Base-by-base conservation (phyloP, 2,797 vertebrate genomes). In the Heteromormyrus szaboi region DNA sequence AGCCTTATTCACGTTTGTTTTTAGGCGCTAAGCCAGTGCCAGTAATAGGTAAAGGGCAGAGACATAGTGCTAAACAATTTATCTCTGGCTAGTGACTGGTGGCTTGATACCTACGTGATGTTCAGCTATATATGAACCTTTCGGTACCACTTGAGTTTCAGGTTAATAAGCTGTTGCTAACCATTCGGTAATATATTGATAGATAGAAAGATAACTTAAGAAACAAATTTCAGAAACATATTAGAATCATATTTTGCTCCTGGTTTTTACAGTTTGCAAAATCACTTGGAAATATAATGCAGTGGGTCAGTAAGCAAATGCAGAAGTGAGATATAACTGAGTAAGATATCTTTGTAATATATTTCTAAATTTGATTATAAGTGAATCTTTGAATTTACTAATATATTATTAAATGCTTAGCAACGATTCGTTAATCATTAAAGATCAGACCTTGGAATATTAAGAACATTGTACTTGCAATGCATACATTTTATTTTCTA, bases 1-100 rank as follows among this genome's bases (percentile, higher is more conserved):
- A 59, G 84, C 83, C 65, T 11, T 41, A 48, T 86, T 62, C 9
- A 14, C 29, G 85, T 83, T 87, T 89, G 86, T 88, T 86, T 90
- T 89, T 89, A 86, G 84, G 46, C 65, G 4, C 53, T 62, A 62
- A 86, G 46, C 25, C 84, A 76, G 84, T 4, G 62, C 46, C 84
- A 89, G 59, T 89, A 85, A 85, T 89, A 85, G 88, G 53, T 53
- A 86, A 53, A 65, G 59, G 88, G 44, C 50, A 44, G 85, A 84
- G 48, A 68, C 51, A n/a, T 83, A 46, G 88, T 59, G 76, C n/a
- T 56, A 88, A 56, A 81, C 53, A 89, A 50, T 89, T 85, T 68
- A 85, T 50, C 81, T 81, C 88, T 85, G 29, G 22, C 25, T 41
- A 89, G 44, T 89, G 88, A 85, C 85, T 89, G 62, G 54, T 14